Evolutionary conservation across 2,888 invertebrate genomes (phyloP).

Genomic region (Microplitis manilae): DNA sequence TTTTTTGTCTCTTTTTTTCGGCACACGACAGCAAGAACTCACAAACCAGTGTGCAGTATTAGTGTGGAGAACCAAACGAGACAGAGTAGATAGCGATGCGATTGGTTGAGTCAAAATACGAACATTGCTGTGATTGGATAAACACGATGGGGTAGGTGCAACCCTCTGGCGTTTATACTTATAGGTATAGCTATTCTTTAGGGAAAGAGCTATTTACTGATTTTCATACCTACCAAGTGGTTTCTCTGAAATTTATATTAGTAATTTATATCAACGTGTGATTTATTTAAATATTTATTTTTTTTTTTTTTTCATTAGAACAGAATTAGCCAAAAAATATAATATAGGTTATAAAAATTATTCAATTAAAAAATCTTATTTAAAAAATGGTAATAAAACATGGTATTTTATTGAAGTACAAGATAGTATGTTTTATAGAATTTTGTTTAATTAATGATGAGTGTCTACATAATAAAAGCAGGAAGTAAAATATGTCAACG

Average conservation of each 20-base stretch:
- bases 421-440: no score
- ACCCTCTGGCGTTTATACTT: conserved; percentile 56
- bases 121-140: conserved; percentile 55
- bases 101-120: conserved; percentile 46
- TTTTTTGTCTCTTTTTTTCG: conserved; percentile 35
- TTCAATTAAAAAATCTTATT: no score
- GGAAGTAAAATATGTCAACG: no score
- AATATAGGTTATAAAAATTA: no score
- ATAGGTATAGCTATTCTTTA: conserved; percentile 13
- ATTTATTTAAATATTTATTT: neutral
- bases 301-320: no score
- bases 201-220: neutral
- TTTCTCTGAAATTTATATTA: neutral
- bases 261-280: neutral
- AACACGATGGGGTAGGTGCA: conserved; percentile 59
- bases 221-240: neutral
- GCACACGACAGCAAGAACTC: conserved; percentile 42
- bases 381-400: no score
- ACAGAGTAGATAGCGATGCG: conserved; percentile 42
- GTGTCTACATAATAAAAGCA: no score
- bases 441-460: no score
- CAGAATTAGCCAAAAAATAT: no score
- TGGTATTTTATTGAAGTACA: no score
- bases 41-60: conserved; percentile 20
- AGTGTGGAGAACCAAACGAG: conserved; percentile 42